Conservation (phyloP, 1,140 invertebrate genomes). For the Aethina tumida region DNA sequence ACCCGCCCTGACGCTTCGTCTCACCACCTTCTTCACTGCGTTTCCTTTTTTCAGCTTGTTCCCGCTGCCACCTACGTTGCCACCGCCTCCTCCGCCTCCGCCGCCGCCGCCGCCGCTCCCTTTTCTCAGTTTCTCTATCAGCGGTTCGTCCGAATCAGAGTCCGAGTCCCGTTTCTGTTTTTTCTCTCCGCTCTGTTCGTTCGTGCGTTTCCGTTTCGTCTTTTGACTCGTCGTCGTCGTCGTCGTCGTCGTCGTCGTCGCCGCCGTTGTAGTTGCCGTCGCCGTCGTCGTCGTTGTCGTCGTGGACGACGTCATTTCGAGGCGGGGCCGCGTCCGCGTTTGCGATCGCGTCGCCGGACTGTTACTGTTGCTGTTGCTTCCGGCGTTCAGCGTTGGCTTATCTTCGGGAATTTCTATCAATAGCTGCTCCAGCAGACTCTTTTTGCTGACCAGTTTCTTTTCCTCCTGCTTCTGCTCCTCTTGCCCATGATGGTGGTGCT, state of each 20-base stretch:
- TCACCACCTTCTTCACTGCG: no score
- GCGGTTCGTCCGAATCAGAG: slow-evolving; percentile 69
- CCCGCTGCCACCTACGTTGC: no score
- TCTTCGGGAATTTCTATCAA: slow-evolving; percentile 64
- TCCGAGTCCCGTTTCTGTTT: slow-evolving; percentile 45
- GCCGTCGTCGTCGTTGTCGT: slow-evolving; percentile 9
- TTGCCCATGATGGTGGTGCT: no score
- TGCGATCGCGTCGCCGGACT: slow-evolving; percentile 31
- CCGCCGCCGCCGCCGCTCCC: no score
- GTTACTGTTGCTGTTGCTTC: slow-evolving; percentile 23
- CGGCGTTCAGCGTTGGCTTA: slow-evolving; percentile 10
- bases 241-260: not conserved
- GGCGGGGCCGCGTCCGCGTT: not conserved
- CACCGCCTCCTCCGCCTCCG: no score
- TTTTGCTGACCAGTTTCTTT: slow-evolving; percentile 19
- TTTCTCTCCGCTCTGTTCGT: slow-evolving; percentile 18
- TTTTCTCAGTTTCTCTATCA: slow-evolving; percentile 60
- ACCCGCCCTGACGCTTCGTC: no score
- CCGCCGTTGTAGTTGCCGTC: slow-evolving; percentile 5
- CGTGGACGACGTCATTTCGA: slow-evolving; percentile 8
- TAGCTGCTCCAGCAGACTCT: slow-evolving; percentile 59
- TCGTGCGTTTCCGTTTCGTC: no score
- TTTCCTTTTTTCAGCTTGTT: no score
- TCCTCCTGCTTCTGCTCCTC: slow-evolving; percentile 34
- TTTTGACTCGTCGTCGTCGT: slow-evolving; percentile 18